phyloP scores from a whole-genome alignment of 2,888 invertebrate genomes.

The Eudasyphora cyanicolor region DNA sequence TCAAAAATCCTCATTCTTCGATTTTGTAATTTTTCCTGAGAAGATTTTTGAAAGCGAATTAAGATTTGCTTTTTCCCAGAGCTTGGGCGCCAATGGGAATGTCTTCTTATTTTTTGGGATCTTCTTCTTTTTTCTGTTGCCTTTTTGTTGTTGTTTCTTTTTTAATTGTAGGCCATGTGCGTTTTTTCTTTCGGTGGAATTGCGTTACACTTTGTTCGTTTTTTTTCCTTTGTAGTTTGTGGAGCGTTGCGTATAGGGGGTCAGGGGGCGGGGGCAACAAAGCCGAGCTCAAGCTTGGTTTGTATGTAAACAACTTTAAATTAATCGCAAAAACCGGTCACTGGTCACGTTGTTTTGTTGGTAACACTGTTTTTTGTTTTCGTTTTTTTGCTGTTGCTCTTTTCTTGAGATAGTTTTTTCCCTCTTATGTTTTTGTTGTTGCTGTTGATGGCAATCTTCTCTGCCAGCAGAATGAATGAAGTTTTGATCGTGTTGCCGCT shows the following conservation, averaged over 20 bases:
- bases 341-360: slow-evolving; percentile 62
- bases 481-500: slow-evolving; percentile 11
- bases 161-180: slow-evolving; percentile 24
- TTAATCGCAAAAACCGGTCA: slow-evolving; percentile 66
- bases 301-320: slow-evolving; percentile 50
- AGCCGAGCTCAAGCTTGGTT: not conserved
- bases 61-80: not conserved
- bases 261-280: not conserved
- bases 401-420: slow-evolving; percentile 38
- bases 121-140: not conserved
- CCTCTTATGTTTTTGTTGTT: slow-evolving; percentile 19
- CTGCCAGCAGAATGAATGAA: slow-evolving; percentile 4
- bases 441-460: slow-evolving; percentile 43
- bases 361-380: slow-evolving; percentile 32
- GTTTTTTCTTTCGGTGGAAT: not conserved
- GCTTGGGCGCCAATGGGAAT: slow-evolving; percentile 12
- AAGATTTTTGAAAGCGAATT: too few species aligned
- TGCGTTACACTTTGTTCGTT: not conserved
- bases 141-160: not conserved
- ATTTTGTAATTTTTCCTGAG: too few species aligned
- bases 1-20: too few species aligned
- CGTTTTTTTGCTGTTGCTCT: slow-evolving; percentile 24
- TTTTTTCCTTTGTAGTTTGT: slow-evolving; percentile 3
- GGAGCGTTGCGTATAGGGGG: slow-evolving; percentile 8
- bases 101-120: not conserved